Evolutionary conservation across 2,797 vertebrate genomes (phyloP), one percentile per base, ranked within the genome.

Genomic region (Cryptoblepharus egeriae): DNA sequence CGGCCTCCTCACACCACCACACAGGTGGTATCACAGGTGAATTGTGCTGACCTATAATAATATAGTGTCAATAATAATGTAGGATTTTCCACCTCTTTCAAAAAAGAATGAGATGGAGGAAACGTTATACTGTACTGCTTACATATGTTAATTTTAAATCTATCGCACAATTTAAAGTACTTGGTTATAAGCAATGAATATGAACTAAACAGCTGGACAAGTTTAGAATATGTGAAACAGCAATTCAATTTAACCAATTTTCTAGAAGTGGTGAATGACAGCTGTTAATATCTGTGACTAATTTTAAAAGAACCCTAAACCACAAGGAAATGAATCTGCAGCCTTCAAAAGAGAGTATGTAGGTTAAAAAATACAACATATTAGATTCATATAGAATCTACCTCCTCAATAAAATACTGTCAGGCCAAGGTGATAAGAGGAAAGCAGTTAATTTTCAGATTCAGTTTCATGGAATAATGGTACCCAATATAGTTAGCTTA

Each of bases 401-500:
- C 32, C 26, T 30, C 8, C 6, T 37, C n/a, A 49, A 75, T 32
- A 58, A 84, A 58, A 58, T 8, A 68, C 35, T 8, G 49, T 39
- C 60, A 37, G 12, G 9, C 7, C 77, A 67, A 45, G 26, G 10
- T 16, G 55, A 13, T 35, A 60, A 69, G 26, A n/a, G 69, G 57
- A 28, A 20, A 69, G 64, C 35, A 75, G 55, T 75, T 79, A 69
- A 68, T 61, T 57, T 58, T 74, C 35, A 58, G n/a, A 73, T 74
- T 84, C 82, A 37, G 30, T 74, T 79, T 52, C 30, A 79, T 10
- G 30, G 16, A 69, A 76, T 76, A 70, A 61, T 60, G 55, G 64
- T 78, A 78, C 74, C 20, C 28, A 32, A 74, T 78, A 77, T 20
- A 63, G 58, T 64, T 71, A 65, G 82, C 42, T 58, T 52, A 68